Conservation (phyloP, 2,797 vertebrate species). For the Galaxias olidus region DNA sequence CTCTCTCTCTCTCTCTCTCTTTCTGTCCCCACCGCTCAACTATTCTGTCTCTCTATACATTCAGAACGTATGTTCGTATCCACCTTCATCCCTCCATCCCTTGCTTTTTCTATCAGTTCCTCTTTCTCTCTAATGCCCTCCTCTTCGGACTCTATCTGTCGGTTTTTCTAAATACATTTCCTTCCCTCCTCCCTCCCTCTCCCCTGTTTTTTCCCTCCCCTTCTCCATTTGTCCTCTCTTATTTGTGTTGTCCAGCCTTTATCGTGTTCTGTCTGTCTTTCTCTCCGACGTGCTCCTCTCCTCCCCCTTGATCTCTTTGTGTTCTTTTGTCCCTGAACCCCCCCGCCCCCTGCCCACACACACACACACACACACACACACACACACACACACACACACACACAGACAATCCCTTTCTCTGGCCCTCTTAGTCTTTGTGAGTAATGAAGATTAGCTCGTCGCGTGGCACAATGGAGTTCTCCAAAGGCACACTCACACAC, state of each 20-base stretch:
- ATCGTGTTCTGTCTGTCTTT: no score
- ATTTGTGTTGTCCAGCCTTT: no score
- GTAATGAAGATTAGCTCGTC: conserved; percentile 69
- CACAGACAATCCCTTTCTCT: conserved; percentile 45
- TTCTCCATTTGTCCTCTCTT: conserved; percentile 36
- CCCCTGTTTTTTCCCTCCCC: conserved; percentile 31
- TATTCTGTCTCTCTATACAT: no score
- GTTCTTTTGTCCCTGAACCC: conserved; percentile 56
- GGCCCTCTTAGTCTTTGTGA: conserved; percentile 57
- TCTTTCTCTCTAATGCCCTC: not conserved
- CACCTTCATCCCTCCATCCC: no score
- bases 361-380: no score
- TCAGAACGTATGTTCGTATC: no score
- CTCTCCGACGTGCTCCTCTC: conserved; percentile 17
- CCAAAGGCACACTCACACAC: not conserved
- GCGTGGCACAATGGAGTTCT: conserved; percentile 37
- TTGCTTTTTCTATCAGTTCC: not conserved
- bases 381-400: not conserved
- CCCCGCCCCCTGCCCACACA: no score
- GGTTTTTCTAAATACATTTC: no score
- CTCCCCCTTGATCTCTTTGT: conserved; percentile 34
- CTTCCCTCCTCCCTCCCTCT: conserved; percentile 15
- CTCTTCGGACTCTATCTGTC: conserved; percentile 5
- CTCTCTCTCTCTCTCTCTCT: no score
- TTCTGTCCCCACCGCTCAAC: no score